Conservation (phyloP, 2,888 invertebrate genomes). For the Apantesis nais region DNA sequence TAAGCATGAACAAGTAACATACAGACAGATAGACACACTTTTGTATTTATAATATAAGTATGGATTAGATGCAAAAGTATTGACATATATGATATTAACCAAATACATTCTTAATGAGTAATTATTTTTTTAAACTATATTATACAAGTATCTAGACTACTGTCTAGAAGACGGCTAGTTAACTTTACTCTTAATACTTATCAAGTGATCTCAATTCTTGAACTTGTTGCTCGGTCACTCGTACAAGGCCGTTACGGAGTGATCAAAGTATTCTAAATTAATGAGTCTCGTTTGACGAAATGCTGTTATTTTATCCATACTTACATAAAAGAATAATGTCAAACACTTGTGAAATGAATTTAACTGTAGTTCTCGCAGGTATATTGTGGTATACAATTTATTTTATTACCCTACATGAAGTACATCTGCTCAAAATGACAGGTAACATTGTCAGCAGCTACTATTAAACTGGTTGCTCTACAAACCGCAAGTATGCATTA, state of each 20-base stretch:
- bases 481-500: constrained; percentile 6
- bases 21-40: too few relatives aligned
- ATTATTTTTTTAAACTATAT: background rate
- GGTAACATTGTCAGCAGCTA: constrained; percentile 14
- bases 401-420: constrained; percentile 24
- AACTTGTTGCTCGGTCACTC: constrained; percentile 3
- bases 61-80: too few relatives aligned
- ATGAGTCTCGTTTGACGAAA: background rate
- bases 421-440: constrained; percentile 9
- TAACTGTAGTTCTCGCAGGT: background rate
- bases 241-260: constrained; percentile 2
- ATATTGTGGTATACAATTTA: constrained; percentile 16
- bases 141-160: background rate
- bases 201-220: background rate
- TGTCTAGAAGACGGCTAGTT: background rate
- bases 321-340: background rate
- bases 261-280: constrained; percentile 3
- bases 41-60: too few relatives aligned
- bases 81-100: background rate
- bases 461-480: constrained; percentile 19
- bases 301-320: background rate
- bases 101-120: background rate
- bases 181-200: background rate
- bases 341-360: background rate
- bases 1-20: too few relatives aligned